Percentiles rank a stretch among this genome's conserved stretches.
These are phyloP conservation scores for Kradibia gibbosae DNA, from an alignment of 1,140 invertebrate genomes.

Conservation along the genomic window DNA sequence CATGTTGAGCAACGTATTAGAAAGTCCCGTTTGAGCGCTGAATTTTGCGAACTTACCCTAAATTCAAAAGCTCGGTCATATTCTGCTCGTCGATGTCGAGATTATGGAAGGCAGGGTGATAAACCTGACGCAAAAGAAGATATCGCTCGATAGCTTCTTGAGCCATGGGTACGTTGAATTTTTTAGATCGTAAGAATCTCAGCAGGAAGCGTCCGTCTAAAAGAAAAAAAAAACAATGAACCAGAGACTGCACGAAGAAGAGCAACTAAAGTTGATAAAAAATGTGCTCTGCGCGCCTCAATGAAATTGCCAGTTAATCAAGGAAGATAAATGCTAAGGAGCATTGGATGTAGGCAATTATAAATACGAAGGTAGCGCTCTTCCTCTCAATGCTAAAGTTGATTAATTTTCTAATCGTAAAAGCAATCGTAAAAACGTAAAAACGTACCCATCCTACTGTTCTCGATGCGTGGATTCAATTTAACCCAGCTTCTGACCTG, in stretches of 20 bases:
- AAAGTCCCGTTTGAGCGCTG: neutral
- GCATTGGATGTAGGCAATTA: no score
- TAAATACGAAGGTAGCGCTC: no score
- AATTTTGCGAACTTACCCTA: constrained; percentile 74
- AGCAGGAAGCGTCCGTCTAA: constrained; percentile 84
- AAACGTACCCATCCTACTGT: constrained; percentile 78
- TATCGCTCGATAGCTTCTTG: constrained; percentile 88
- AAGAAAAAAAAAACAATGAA: neutral
- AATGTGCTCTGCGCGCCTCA: no score
- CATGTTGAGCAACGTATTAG: neutral
- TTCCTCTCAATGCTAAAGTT: no score
- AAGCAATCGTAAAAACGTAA: neutral
- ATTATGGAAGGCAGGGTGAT: constrained; percentile 79
- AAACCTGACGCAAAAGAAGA: constrained; percentile 83
- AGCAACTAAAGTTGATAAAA: constrained; percentile 6
- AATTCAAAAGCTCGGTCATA: constrained; percentile 80
- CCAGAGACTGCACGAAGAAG: neutral
- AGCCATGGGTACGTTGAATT: constrained; percentile 87
- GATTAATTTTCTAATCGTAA: no score
- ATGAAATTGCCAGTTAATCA: no score
- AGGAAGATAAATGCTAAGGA: no score
- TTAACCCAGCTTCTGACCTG: constrained; percentile 82
- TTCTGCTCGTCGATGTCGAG: constrained; percentile 80
- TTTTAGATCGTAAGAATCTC: constrained; percentile 86
- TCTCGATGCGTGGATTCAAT: constrained; percentile 80